A percentile compares a stretch with the other conserved stretches of the same genome.
Evolutionary conservation across 2,888 invertebrate genomes (phyloP).

Genomic region (Hermodice carunculata): DNA sequence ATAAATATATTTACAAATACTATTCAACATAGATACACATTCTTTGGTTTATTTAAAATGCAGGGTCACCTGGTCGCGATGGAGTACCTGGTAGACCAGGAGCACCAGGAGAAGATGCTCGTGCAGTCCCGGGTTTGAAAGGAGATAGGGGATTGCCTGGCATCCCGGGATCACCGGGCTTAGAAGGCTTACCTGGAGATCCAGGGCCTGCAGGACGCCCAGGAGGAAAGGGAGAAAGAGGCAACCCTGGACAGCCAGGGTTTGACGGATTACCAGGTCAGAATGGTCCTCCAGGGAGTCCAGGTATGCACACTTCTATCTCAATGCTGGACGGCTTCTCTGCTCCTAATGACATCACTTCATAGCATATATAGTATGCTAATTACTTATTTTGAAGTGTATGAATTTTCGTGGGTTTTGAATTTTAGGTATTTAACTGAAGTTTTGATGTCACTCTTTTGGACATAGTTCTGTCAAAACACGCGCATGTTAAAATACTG

Average conservation of each 20-base stretch:
- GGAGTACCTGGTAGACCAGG: constrained; percentile 35
- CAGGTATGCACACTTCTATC: too few relatives aligned
- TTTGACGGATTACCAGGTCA: constrained; percentile 11
- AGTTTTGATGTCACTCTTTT: too few relatives aligned
- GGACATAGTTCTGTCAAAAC: too few relatives aligned
- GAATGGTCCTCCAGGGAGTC: too few relatives aligned
- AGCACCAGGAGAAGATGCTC: constrained; percentile 20
- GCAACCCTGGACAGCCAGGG: constrained; percentile 19
- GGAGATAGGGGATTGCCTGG: constrained; percentile 24
- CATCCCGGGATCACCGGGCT: constrained; percentile 24
- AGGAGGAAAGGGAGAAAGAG: constrained; percentile 24
- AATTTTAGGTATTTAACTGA: too few relatives aligned
- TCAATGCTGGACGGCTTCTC: too few relatives aligned
- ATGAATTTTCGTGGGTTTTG: too few relatives aligned
- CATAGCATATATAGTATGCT: too few relatives aligned
- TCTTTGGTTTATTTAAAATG: neutral
- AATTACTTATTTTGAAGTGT: too few relatives aligned
- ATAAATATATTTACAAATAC: too few relatives aligned
- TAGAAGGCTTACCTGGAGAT: constrained; percentile 21
- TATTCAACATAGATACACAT: constrained; percentile 6
- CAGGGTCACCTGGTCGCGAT: constrained; percentile 17
- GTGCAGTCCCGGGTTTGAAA: constrained; percentile 24
- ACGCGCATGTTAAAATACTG: too few relatives aligned
- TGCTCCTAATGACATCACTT: too few relatives aligned
- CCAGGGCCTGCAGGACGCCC: constrained; percentile 14